Evolutionary conservation across 2,797 vertebrate species (phyloP), one percentile per base, ranked within the genome.

Genomic region (Mus caroli): DNA sequence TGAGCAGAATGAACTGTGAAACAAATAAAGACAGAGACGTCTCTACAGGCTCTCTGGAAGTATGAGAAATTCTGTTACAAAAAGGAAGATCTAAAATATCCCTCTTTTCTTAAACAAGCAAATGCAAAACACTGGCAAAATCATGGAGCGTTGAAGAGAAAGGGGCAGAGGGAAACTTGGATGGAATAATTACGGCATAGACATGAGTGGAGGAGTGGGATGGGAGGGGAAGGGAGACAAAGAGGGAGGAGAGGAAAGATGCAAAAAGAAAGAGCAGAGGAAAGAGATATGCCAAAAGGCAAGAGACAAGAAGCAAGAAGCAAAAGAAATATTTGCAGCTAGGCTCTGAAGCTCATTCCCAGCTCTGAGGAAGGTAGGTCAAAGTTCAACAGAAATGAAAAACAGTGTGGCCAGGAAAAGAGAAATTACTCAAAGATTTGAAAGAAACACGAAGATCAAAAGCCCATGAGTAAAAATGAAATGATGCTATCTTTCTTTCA

Each of bases 401-500:
- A 75, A 80, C 62, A 71, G 46, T 37, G 50, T 43, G 43, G 78
- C 4, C 4, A 56, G 31, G 34, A 86, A 91, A 60, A 79, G 20
- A 73, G 17, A 80, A 73, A 75, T 85, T n/a, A 54, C 67, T 87
- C 34, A 79, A 69, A 43, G 64, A 26, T 64, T 89, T 79, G 93
- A 75, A 1, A 89, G 85, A 89, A 82, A 89, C 54, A 58, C 52
- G 84, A 93, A 95, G 96, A 67, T 71, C 24, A 88, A 20, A 75
- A 56, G 37, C 31, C 75, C 37, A 56, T 2, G 3, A 54, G 14
- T 52, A 87, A 73, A 87, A 37, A 86, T 20, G 31, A 56, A 73
- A 40, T 20, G 64, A n/a, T 14, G 20, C 10, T 73, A 13, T 37
- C 7, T 54, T 54, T 37, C 11, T 60, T 50, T 94, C 4, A 60